A percentile compares a stretch with the other conserved stretches of the same genome.
These are phyloP conservation scores for Hemicentrotus pulcherrimus DNA, from an alignment of 35 echinoderm and acorn worm genomes.

Conservation along the genomic window DNA sequence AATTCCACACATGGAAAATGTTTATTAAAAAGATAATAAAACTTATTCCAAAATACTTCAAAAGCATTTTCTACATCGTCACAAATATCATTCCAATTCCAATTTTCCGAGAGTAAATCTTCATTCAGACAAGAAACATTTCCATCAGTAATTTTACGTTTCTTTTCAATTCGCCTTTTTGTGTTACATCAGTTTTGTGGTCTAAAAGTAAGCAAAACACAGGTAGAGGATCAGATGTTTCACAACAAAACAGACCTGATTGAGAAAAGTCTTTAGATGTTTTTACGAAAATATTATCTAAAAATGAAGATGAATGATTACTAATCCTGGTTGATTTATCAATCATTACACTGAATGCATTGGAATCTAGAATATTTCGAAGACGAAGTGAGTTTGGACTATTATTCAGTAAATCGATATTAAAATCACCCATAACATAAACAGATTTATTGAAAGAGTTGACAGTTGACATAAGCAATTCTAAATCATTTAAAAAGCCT, in stretches of 20 bases:
- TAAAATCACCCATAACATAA: neutral
- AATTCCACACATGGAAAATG: neutral
- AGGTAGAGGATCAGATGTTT: neutral
- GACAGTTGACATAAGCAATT: neutral
- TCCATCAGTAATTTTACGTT: neutral
- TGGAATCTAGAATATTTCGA: neutral
- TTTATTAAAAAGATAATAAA: neutral
- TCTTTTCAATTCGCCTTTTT: neutral
- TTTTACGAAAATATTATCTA: conserved; percentile 14
- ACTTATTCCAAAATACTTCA: too few species aligned
- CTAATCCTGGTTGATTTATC: conserved; percentile 15
- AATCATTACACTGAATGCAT: conserved; percentile 6
- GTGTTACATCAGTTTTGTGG: neutral
- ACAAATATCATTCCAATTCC: too few species aligned
- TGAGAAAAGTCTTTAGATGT: neutral
- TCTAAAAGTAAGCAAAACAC: neutral
- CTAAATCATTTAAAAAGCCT: neutral
- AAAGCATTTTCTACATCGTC: too few species aligned
- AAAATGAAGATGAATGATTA: neutral
- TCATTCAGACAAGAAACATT: neutral
- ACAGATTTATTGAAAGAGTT: neutral
- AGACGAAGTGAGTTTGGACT: neutral
- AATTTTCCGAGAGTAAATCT: too few species aligned
- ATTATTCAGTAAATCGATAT: neutral
- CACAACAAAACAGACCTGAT: neutral